A percentile compares a stretch with the other conserved stretches of the same genome.
These are phyloP conservation scores for Linhomoeus sp. DNA, from an alignment of 2,888 invertebrate species.

Conservation along the genomic window DNA sequence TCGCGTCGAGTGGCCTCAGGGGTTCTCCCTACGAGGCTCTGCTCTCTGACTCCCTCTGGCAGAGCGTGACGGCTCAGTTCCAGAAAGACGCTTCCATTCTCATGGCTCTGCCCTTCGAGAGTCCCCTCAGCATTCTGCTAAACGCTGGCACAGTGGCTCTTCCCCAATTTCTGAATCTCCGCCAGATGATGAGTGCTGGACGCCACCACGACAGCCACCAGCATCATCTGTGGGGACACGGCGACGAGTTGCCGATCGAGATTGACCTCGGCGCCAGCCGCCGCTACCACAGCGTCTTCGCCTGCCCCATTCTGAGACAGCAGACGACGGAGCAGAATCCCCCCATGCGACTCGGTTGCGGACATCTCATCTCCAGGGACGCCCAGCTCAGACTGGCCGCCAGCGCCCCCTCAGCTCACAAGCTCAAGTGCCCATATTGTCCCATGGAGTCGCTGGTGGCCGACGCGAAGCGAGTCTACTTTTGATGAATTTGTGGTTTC, in stretches of 20 bases:
- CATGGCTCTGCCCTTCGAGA: constrained; percentile 66
- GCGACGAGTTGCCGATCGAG: constrained; percentile 46
- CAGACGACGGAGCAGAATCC: constrained; percentile 89
- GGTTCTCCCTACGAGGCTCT: constrained; percentile 58
- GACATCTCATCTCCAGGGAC: constrained; percentile 92
- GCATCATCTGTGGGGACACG: constrained; percentile 22
- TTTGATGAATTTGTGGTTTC: no score
- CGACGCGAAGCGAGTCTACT: constrained; percentile 76
- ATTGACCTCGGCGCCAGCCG: constrained; percentile 74
- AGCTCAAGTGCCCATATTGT: constrained; percentile 96
- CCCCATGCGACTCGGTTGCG: constrained; percentile 86
- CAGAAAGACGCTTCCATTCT: constrained; percentile 74
- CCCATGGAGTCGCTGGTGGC: constrained; percentile 83
- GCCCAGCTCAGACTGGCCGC: constrained; percentile 81
- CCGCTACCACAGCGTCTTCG: constrained; percentile 90
- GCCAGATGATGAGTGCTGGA: constrained; percentile 66
- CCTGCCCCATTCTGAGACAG: constrained; percentile 89
- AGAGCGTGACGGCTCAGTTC: constrained; percentile 70
- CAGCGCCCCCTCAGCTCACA: constrained; percentile 48
- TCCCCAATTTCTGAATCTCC: constrained; percentile 79
- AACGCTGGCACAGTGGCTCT: constrained; percentile 79
- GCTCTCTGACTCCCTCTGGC: constrained; percentile 53
- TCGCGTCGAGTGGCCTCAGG: constrained; percentile 47
- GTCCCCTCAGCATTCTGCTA: constrained; percentile 72
- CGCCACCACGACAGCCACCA: constrained; percentile 67